Evolutionary conservation across 1,140 invertebrate species (phyloP), one percentile per base, ranked within the genome.

Genomic region (Drosophila repleta): DNA sequence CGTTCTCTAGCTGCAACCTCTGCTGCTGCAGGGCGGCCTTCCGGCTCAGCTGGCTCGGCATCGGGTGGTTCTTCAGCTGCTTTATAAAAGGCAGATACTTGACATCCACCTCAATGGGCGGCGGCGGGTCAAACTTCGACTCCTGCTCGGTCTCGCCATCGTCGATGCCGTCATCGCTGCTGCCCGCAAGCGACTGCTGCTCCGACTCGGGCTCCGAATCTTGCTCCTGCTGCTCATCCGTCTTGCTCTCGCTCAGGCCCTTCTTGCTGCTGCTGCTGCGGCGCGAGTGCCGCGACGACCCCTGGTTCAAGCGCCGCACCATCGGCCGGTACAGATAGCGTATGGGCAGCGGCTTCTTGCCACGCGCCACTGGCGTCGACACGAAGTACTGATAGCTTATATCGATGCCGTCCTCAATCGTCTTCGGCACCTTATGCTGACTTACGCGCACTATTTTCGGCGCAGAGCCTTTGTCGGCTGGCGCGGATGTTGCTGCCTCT

Each of bases 311-410:
- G 0, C 61, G 55, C 0, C 76, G 68, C 45, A 87, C 52, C 83
- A 87, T 83, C 4, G 83, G 84, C 1, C 84, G 62, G 32, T 87
- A 83, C 0, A 87, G 48, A 11, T 89, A 87, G 26, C 83, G 83
- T 6, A 87, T 75, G 11, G 63, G 43, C 52, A 68, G 43, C 0
- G 84, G 53, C 32, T 76, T 83, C 8, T 43, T 48, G 13, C 84
- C 84, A 2, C 83, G 84, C 24, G 48, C 66, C 8, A 89, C 8
- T 0, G 84, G 84, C 11, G 41, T 63, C 1, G 68, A 70, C 2
- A 87, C 84, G 49, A 87, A 89, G 29, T 76, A 65, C 37, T 87
- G 79, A 56, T 87, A 87, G 63, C 83, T 87, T 20, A 83, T 69
- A 15, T 87, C 83, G 32, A 87, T 76, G 55, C 83, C 83, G 17